phyloP scores from a whole-genome alignment of 1,140 invertebrate genomes.

The Heterodera schachtii region DNA sequence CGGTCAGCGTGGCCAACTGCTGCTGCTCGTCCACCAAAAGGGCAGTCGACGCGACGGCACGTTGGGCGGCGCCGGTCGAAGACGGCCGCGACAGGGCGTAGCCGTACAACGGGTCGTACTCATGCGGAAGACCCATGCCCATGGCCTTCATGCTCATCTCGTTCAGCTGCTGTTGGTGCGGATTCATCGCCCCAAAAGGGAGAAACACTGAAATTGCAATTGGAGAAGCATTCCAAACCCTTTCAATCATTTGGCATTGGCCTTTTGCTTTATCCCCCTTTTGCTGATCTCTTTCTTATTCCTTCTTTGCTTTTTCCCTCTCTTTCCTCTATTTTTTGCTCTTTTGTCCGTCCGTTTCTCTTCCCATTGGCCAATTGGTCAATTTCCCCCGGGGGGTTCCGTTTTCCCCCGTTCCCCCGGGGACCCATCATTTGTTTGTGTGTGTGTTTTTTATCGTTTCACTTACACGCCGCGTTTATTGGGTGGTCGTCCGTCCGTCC shows the following conservation, averaged over 20 bases:
- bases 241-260: background rate
- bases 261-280: background rate
- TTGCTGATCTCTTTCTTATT: too few relatives aligned
- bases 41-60: background rate
- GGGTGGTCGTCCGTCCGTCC: background rate
- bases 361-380: background rate
- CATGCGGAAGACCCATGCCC: background rate
- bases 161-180: background rate
- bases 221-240: background rate
- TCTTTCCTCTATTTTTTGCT: background rate
- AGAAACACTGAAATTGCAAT: background rate
- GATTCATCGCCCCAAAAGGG: background rate
- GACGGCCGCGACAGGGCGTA: constrained; percentile 11
- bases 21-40: background rate
- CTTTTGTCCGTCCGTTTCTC: background rate
- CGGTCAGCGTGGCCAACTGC: constrained; percentile 21
- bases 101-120: background rate
- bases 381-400: background rate
- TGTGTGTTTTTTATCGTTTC: background rate
- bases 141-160: constrained; percentile 15
- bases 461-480: background rate
- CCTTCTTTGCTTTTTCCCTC: background rate
- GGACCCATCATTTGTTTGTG: background rate
- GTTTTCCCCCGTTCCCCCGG: background rate
- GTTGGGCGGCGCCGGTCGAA: background rate